phyloP scores from a whole-genome alignment of 2,888 invertebrate genomes.

The Agriopis marginaria region DNA sequence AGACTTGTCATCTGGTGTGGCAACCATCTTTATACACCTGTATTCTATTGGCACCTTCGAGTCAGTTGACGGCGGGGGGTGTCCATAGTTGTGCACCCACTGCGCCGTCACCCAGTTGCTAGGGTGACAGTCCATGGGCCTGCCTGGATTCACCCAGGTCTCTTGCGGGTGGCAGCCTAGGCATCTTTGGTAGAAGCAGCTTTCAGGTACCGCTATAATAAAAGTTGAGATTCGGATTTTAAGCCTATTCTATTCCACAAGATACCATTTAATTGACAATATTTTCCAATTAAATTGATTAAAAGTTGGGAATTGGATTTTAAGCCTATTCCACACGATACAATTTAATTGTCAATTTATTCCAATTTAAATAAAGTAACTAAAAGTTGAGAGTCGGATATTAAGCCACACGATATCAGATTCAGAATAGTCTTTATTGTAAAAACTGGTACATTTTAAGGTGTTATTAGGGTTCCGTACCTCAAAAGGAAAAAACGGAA shows the following conservation, averaged over 20 bases:
- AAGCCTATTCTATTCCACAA: no score
- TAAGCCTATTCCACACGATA: no score
- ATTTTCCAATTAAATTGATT: constrained; percentile 17
- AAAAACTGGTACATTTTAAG: no score
- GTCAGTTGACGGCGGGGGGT: constrained; percentile 76
- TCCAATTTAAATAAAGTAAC: constrained; percentile 25
- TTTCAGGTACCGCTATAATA: constrained; percentile 71
- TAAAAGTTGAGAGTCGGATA: neutral
- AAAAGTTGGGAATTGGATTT: neutral
- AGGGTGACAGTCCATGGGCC: constrained; percentile 67
- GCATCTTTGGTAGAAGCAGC: constrained; percentile 75
- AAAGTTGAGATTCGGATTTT: neutral
- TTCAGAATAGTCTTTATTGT: no score
- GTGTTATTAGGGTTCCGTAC: no score
- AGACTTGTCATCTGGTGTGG: constrained; percentile 78
- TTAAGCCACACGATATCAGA: no score
- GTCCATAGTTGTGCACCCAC: constrained; percentile 78
- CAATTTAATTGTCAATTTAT: no score
- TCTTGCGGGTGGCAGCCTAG: constrained; percentile 74
- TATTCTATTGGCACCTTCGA: constrained; percentile 75
- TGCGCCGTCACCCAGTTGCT: constrained; percentile 75
- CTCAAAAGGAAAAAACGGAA: no score
- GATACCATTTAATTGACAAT: no score
- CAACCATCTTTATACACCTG: constrained; percentile 78
- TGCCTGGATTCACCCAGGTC: constrained; percentile 56